Evolutionary conservation across 1,140 invertebrate species (phyloP), one percentile per base, ranked within the genome.

Genomic region (Muscidifurax raptorellus): DNA sequence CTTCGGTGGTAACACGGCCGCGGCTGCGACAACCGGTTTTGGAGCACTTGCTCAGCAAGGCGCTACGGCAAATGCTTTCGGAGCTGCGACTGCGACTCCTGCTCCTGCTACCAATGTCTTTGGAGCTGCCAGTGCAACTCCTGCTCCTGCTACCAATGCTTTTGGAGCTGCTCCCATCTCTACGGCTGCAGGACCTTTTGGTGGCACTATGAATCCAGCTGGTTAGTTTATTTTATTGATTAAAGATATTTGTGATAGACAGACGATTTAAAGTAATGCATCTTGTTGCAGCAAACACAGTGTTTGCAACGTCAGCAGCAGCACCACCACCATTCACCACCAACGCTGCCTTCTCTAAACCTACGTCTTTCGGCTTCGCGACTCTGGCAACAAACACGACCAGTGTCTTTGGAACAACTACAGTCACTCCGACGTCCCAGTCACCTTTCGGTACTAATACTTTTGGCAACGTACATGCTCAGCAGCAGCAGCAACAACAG

Each of bases 1-100:
- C 1, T 91, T 91, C 27, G 90, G 88, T 0, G 83, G 80, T 36
- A 80, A 84, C 4, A 80, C 85, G 22, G 72, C 18, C n/a, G 52
- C 18, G 52, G 22, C 18, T 5, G 52, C 22, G n/a, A 80, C 88
- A 4, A 28, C 90, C 9, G 84, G 81, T 9, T 91, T 90, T 67
- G 88, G 87, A 3, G 72, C 87, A 40, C 71, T 86, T 2, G 78
- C 82, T 22, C 89, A 87, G 59, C 69, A 82, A 0, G 81, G 78
- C 28, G 80, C 77, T 12, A 80, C 75, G 30, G 88, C 69, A 30
- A 79, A 84, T 83, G 22, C 86, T n/a, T 87, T 91, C 83, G 87
- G 86, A 30, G n/a, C n/a, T 0, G 10, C 67, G 12, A 40, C 7
- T 10, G 36, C 36, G 36, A 40, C 36, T 40, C 36, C 36, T 40